Base-by-base conservation (phyloP, 2,888 invertebrate genomes). In the Archaeoteleia sp. region DNA sequence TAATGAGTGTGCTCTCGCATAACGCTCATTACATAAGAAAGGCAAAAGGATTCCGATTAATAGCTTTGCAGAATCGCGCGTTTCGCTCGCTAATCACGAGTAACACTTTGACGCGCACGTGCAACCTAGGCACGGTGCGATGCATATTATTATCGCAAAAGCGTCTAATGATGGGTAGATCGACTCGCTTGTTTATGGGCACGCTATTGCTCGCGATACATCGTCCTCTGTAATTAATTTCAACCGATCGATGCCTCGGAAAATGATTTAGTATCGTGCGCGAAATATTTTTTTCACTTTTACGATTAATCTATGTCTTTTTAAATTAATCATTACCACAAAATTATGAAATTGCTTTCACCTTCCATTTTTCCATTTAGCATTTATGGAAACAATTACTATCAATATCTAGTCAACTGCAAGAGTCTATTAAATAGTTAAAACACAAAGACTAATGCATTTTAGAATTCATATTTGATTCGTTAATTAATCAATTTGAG, bases 81-180 rank as follows among this genome's bases (percentile, higher is more conserved):
- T 55, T 63, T 48, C 30, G 29, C 63, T 63, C 49, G 49, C 57
- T 57, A 65, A 57, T 65, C 25, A 65, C 34, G 65, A 57, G 37
- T 10, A 45, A 53, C 53, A 54, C 65, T 54, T 71, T 67, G 72
- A 65, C 66, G 65, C 55, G 72, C 76, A 74, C 75, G 76, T 75
- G 76, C 69, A 72, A 45, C 62, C 27, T 17, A 42, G 45, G 14
- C 43, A 43, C 9, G 25, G 39, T 29, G 37, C 70, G 66, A 77
- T 77, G 80, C 79, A 79, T 81, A 78, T 77, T 78, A 82, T 82
- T 80, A 82, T 79, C 79, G 72, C 61, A 75, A 73, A 73, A 75
- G 72, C 73, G 62, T 65, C 72, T 81, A 79, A 81, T 78, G 77
- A 82, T 74, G 74, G 77, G 63, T 70, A 78, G 79, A 80, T 80